Evolutionary conservation across 2,113 vertebrate species (phyloP).

Genomic region (Formicarius rufipectus): DNA sequence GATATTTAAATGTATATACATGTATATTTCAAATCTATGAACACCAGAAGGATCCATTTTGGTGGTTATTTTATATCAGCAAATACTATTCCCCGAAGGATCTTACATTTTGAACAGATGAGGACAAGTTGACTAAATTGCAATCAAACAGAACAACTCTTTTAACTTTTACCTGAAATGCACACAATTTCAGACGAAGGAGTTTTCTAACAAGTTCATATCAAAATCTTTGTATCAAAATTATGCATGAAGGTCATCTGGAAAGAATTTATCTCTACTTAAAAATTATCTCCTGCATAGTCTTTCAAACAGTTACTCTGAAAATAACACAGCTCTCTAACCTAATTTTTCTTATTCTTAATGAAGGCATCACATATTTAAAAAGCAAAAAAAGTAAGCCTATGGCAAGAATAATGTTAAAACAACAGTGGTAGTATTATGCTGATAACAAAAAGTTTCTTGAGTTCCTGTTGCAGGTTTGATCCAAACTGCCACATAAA

Average conservation of each 20-base stretch:
- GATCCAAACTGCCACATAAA: neutral
- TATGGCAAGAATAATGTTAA: neutral
- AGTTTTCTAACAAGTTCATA: neutral
- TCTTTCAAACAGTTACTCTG: conserved; percentile 4
- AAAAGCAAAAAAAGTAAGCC: neutral
- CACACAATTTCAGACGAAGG: neutral
- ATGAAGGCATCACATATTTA: neutral
- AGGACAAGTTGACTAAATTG: conserved; percentile 1
- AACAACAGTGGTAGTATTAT: neutral
- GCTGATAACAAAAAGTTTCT: neutral
- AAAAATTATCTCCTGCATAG: conserved; percentile 39
- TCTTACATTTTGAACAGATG: neutral
- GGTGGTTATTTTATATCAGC: neutral
- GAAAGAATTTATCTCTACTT: conserved; percentile 4
- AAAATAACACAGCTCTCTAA: conserved; percentile 9
- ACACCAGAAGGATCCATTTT: neutral
- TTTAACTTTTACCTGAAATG: conserved; percentile 10
- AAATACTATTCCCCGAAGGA: conserved; percentile 45
- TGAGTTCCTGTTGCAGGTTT: neutral
- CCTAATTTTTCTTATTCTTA: neutral
- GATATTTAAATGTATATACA: neutral
- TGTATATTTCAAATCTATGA: neutral
- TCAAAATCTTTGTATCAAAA: conserved; percentile 50
- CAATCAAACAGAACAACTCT: neutral
- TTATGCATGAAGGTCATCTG: conserved; percentile 4